Percentiles rank a stretch among this genome's conserved stretches.
These are phyloP conservation scores for Panagrolaimus sp. DNA, from an alignment of 1,140 invertebrate species.

Conservation along the genomic window DNA sequence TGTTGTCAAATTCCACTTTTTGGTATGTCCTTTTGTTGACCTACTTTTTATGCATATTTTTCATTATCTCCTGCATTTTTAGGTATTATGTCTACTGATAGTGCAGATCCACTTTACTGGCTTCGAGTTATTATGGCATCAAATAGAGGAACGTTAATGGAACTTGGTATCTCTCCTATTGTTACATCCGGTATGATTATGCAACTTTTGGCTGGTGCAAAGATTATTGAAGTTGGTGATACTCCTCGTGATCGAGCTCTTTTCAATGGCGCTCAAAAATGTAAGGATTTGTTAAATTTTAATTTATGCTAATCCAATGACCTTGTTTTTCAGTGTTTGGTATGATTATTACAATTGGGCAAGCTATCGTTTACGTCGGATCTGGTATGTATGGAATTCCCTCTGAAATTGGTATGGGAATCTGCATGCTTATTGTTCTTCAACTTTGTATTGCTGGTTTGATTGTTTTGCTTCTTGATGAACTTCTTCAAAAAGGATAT, in stretches of 20 bases:
- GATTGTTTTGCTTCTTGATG: constrained; percentile 92
- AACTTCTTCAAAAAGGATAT: constrained; percentile 77
- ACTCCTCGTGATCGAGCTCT: constrained; percentile 97
- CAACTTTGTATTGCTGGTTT: constrained; percentile 96
- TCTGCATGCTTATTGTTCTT: constrained; percentile 93
- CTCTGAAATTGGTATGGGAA: constrained; percentile 92
- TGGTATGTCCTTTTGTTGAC: constrained; percentile 39
- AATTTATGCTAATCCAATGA: not conserved
- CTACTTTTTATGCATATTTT: constrained; percentile 14
- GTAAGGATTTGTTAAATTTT: constrained; percentile 66
- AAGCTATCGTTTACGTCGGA: constrained; percentile 99
- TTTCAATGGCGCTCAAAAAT: constrained; percentile 99
- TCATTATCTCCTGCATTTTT: constrained; percentile 20
- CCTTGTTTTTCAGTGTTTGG: constrained; percentile 79
- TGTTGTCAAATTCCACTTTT: constrained; percentile 83
- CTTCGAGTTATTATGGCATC: constrained; percentile 99
- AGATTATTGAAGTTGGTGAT: constrained; percentile 99
- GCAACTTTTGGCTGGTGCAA: constrained; percentile 96
- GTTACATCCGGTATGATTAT: constrained; percentile 99
- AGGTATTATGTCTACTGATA: constrained; percentile 99
- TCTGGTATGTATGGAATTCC: constrained; percentile 99
- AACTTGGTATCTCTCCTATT: constrained; percentile 98
- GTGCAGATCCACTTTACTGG: constrained; percentile 99
- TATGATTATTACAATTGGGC: constrained; percentile 99
- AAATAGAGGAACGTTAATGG: constrained; percentile 95